Percentiles rank a stretch among this genome's conserved stretches.
Conservation (phyloP, 2,113 vertebrate genomes). For the Nannobrachium achirus region DNA sequence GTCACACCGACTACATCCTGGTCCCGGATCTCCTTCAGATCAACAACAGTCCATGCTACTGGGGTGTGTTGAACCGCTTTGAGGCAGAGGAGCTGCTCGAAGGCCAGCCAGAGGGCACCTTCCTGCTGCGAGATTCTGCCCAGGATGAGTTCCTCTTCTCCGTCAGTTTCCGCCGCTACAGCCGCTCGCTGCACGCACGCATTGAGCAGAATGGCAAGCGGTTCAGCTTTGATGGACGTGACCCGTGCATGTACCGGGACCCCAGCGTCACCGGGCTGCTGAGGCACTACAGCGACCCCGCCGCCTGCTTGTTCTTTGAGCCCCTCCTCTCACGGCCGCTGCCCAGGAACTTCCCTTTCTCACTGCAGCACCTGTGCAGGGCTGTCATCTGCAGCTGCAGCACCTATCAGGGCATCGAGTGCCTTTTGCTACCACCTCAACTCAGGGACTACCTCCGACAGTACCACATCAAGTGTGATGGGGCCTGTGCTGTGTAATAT, state of each 20-base stretch:
- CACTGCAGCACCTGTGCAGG: slow-evolving; percentile 93
- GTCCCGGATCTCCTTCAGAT: slow-evolving; percentile 97
- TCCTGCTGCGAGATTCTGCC: slow-evolving; percentile 93
- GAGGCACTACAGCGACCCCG: slow-evolving; percentile 94
- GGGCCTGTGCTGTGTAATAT: slow-evolving; percentile 67
- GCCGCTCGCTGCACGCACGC: slow-evolving; percentile 94
- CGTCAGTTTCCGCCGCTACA: slow-evolving; percentile 96
- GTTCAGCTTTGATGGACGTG: slow-evolving; percentile 96
- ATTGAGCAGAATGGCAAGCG: slow-evolving; percentile 96
- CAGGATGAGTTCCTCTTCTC: slow-evolving; percentile 97
- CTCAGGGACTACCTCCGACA: slow-evolving; percentile 93
- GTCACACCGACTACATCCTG: slow-evolving; percentile 86
- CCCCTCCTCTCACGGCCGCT: slow-evolving; percentile 92
- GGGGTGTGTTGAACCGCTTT: slow-evolving; percentile 96
- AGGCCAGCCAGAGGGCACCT: slow-evolving; percentile 95
- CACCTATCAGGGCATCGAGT: slow-evolving; percentile 89
- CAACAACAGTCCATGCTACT: slow-evolving; percentile 95
- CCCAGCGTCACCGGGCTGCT: slow-evolving; percentile 92
- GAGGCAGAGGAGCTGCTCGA: slow-evolving; percentile 94
- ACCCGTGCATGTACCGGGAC: slow-evolving; percentile 95
- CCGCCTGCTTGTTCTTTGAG: slow-evolving; percentile 97
- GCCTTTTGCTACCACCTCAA: slow-evolving; percentile 86
- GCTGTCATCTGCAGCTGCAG: slow-evolving; percentile 91
- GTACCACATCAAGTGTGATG: slow-evolving; percentile 89
- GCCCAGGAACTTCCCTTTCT: slow-evolving; percentile 91